Base-by-base conservation (phyloP, 2,113 vertebrate species). In the Ceratotherium simum region DNA sequence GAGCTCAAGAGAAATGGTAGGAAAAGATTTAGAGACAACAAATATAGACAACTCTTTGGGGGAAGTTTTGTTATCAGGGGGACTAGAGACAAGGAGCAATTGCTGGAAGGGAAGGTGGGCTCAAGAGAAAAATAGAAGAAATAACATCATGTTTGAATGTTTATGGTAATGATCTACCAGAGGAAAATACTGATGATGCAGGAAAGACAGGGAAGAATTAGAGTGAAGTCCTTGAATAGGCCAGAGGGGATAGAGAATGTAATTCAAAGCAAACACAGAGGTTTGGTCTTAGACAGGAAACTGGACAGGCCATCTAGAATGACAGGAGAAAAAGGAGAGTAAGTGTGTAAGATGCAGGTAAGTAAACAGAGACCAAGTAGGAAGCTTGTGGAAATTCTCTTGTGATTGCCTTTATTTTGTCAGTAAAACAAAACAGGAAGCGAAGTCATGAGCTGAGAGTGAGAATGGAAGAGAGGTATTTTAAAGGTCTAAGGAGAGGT, bases 371-470 rank as follows among this genome's bases (percentile, higher is more conserved):
- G 36, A 81, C 3, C 4, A 36, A 58, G 5, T 39, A 85, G 46
- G 64, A 72, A 85, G 16, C 51, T 46, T 93, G 42, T 36, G 20
- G 39, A 86, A 93, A 75, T 80, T 81, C 21, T 90, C 36, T 65
- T 87, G 33, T 39, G 36, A 87, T 51, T 91, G 51, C n/a, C 33
- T 88, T 81, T 85, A 67, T 58, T 83, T 48, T 69, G 16, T 80
- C 36, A 69, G 25, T 88, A 69, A 91, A 81, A 91, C 11, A 91
- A 94, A 87, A 84, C 20, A 89, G n/a, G 31, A 88, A 92, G 21
- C 9, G 23, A 70, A 84, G 42, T 73, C 36, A 91, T 31, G 21
- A 80, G 81, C 33, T 91, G 14, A 93, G 29, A 83, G 51, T 46
- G 39, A 78, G 8, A 72, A 89, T 36, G 2, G 12, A 6, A 13